Evolutionary conservation across 2,113 vertebrate species (phyloP), one percentile per base, ranked within the genome.

Genomic region (Sialia sialis): DNA sequence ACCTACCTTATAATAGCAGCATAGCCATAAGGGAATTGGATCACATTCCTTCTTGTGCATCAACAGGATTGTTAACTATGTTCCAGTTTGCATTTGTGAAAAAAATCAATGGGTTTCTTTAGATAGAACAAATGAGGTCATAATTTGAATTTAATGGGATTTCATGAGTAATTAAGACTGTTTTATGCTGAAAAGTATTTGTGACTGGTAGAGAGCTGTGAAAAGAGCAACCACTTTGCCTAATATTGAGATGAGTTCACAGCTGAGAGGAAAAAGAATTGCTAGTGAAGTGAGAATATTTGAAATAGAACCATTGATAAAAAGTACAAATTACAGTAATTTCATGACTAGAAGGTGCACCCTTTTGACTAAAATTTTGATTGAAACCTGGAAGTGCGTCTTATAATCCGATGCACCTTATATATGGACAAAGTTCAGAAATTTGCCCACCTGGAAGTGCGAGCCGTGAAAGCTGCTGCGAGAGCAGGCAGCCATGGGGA

Each of bases 71-170:
- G 46, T 69, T 93, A 88, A 38, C 34, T 77, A n/a, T 58, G 34
- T 66, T 93, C 60, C 82, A 66, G 29, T 74, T 86, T 55, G 38
- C 36, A 60, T 87, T 92, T 91, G 63, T 83, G 59, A 66, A 91
- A 89, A 89, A 95, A 93, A 87, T 55, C 51, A 67, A 70, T 80
- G 15, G 21, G 21, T 77, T 91, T 93, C 55, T 95, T 83, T 77
- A 84, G 60, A 49, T 54, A 83, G 62, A 79, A 79, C 22, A 84
- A 90, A 84, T 75, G 66, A 83, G 56, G 18, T 85, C 14, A 72
- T 80, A 90, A 62, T 87, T 78, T 75, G 41, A 88, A 75, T 62
- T 56, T 88, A 84, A 88, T 94, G 68, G 36, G 85, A 86, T 88
- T 95, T 95, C 25, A 68, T 59, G 64, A 86, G 55, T 88, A 90